phyloP scores from a whole-genome alignment of 2,797 vertebrate species.

The Phataginus tetradactyla region DNA sequence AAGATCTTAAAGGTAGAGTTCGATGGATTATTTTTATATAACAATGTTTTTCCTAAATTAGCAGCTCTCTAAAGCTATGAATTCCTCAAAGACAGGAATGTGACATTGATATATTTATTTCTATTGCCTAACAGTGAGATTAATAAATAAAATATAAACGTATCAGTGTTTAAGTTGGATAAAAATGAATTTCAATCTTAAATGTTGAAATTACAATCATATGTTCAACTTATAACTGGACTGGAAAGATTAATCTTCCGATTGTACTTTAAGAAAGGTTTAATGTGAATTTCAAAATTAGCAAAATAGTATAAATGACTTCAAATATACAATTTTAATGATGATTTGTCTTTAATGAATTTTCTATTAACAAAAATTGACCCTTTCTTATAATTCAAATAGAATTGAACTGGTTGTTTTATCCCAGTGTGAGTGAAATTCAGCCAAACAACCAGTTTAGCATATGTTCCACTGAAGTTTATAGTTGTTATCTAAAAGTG shows the following conservation, averaged over 20 bases:
- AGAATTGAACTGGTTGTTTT: background rate
- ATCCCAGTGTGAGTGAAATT: background rate
- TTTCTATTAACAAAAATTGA: background rate
- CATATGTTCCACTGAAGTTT: background rate
- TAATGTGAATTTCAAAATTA: conserved; percentile 29
- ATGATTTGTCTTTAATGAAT: background rate
- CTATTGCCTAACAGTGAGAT: background rate
- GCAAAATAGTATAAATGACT: background rate
- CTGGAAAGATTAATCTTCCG: background rate
- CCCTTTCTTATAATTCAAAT: background rate
- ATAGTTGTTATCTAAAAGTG: background rate
- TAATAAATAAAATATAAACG: background rate
- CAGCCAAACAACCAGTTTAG: background rate
- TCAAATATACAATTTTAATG: background rate
- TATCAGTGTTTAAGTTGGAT: background rate
- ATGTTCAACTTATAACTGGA: background rate
- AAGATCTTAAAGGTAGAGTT: background rate
- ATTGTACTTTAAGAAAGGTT: background rate
- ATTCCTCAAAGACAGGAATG: background rate
- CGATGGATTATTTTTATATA: background rate
- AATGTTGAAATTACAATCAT: background rate
- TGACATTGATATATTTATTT: background rate
- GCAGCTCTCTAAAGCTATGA: background rate
- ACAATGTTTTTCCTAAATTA: background rate
- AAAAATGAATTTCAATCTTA: background rate